These are phyloP conservation scores for Phrynocephalus vlangalii DNA, from an alignment of 2,797 vertebrate genomes.

Conservation along the genomic window DNA sequence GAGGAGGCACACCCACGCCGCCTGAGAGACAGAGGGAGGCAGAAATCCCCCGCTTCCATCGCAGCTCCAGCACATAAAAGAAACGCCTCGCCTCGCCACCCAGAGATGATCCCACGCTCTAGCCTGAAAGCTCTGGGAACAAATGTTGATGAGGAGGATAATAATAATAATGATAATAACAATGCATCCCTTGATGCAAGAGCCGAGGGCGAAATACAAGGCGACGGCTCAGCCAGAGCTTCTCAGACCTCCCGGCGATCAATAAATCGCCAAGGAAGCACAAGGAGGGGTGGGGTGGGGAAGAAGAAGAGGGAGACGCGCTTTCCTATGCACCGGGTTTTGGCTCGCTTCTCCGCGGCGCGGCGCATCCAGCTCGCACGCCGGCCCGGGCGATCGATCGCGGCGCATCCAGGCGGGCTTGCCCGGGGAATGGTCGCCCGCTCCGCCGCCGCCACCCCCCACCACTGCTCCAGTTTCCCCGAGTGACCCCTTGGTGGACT, in stretches of 20 bases:
- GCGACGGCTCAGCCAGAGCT: background rate
- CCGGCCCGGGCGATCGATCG: too few species aligned
- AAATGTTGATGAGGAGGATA: background rate
- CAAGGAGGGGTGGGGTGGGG: background rate
- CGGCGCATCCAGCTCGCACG: background rate
- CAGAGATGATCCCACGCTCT: background rate
- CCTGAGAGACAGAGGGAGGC: background rate
- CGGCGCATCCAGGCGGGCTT: too few species aligned
- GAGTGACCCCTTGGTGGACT: background rate
- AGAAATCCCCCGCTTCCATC: background rate
- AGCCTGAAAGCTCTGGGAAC: background rate
- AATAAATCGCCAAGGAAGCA: background rate
- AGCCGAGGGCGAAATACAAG: background rate
- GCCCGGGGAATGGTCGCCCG: background rate
- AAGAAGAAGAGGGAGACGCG: background rate
- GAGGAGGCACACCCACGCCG: constrained; percentile 37
- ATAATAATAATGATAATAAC: background rate
- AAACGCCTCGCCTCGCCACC: background rate
- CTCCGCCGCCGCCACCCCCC: background rate
- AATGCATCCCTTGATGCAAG: background rate
- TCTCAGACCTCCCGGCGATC: background rate
- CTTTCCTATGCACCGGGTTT: background rate
- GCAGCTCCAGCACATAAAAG: background rate
- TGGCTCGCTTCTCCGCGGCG: background rate
- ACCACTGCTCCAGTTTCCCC: background rate